Base-by-base conservation (phyloP, 2,797 vertebrate species). In the Rachycentron canadum region DNA sequence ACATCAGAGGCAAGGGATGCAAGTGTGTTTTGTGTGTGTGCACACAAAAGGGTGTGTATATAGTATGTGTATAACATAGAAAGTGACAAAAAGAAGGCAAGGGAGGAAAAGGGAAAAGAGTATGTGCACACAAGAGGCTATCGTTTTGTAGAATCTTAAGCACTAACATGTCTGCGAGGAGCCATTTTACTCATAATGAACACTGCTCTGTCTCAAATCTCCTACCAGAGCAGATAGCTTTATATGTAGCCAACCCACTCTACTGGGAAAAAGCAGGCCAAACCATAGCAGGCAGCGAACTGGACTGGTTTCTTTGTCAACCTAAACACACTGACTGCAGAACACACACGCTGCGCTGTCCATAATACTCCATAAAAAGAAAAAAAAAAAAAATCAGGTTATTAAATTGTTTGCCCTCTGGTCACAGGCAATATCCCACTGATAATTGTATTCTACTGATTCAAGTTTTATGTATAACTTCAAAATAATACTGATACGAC, bases 81-180 rank as follows among this genome's bases (percentile, higher is more conserved):
- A 61, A 82, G 21, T 13, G 73, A 87, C 60, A 76, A 77, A 84
- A 79, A 84, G 63, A 76, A 75, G 6, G 47, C 56, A 79, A 73
- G 50, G 64, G 47, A 75, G 58, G 41, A 70, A 86, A 56, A 77
- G 36, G 59, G 62, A 70, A n/a, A 72, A 63, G 66, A 69, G 62
- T 38, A 17, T 80, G 62, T 43, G 69, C 82, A 79, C 81, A 90
- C 82, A 84, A 88, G 84, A 87, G 82, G 79, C 88, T 69, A 86
- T 84, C 73, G 75, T 88, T 93, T 94, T 93, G 88, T 90, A 70
- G 75, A 84, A 89, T 89, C 74, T 83, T 71, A 84, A 88, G 88
- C 60, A 76, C 76, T 69, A 83, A 83, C 83, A 81, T 75, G 82
- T 89, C 80, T 78, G 73, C 76, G 74, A 80, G 86, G 81, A 87